A percentile compares a stretch with the other conserved stretches of the same genome.
These are phyloP conservation scores for Onychomys torridus DNA, from an alignment of 2,797 vertebrate genomes.

Conservation along the genomic window DNA sequence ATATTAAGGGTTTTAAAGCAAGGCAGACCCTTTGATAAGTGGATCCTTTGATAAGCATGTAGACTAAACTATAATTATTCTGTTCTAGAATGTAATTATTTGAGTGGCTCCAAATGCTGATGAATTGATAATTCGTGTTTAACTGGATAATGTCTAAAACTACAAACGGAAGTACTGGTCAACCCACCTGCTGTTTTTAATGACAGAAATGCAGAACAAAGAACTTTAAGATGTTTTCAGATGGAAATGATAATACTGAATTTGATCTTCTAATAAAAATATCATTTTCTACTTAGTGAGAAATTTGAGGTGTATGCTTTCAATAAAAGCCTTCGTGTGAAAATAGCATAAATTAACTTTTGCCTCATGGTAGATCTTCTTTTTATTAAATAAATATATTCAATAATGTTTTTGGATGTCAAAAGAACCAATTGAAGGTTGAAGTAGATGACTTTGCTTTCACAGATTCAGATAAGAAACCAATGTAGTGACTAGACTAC, in stretches of 20 bases:
- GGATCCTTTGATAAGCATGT: conserved; percentile 50
- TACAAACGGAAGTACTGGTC: not conserved
- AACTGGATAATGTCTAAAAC: conserved; percentile 18
- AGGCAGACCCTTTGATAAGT: not conserved
- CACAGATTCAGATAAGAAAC: conserved; percentile 1
- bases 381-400: conserved; percentile 49
- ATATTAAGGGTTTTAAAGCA: not conserved
- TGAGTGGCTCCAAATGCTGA: not conserved
- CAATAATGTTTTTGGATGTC: conserved; percentile 5
- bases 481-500: not conserved
- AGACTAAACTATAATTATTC: conserved; percentile 43
- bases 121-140: conserved; percentile 34
- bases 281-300: conserved; percentile 15
- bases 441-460: conserved; percentile 22
- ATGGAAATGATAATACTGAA: not conserved
- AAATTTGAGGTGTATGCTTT: conserved; percentile 43
- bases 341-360: conserved; percentile 47
- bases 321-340: conserved; percentile 1
- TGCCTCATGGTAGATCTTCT: not conserved
- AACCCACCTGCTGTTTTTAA: not conserved
- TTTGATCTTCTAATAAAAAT: conserved; percentile 25
- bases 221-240: conserved; percentile 32
- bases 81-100: not conserved
- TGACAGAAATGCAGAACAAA: conserved; percentile 15
- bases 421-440: not conserved